Percentiles rank a stretch among this genome's conserved stretches.
Conservation (phyloP, 2,113 vertebrate species). For the Corvus moneduloides region DNA sequence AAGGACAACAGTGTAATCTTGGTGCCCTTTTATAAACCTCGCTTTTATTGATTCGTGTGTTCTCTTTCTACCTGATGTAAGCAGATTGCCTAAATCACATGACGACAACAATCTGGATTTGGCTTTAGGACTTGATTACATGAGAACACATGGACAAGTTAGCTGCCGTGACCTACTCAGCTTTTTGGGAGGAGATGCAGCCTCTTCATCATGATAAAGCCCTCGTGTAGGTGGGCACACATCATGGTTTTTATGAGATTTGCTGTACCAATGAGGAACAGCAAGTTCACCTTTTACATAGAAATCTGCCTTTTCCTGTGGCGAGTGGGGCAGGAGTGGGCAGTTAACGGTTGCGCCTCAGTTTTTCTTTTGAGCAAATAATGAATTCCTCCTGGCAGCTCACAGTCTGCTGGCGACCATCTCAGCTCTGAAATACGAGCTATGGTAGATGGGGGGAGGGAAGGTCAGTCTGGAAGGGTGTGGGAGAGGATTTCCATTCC, state of each 20-base stretch:
- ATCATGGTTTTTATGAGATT: background rate
- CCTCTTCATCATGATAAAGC: background rate
- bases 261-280: background rate
- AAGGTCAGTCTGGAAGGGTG: slow-evolving; percentile 1
- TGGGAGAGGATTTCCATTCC: slow-evolving; percentile 26
- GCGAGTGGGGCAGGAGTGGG: background rate
- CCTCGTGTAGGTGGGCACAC: rapidly evolving
- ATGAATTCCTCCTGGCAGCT: background rate
- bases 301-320: background rate
- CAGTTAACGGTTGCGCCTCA: background rate
- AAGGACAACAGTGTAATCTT: background rate
- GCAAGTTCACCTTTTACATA: background rate
- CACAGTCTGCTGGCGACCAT: background rate
- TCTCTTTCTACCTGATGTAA: background rate
- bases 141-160: background rate
- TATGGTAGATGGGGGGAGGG: background rate
- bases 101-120: background rate
- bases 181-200: background rate
- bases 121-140: background rate
- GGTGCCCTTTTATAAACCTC: background rate
- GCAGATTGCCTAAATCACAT: background rate
- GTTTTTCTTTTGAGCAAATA: slow-evolving; percentile 10
- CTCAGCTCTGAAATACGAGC: slow-evolving; percentile 47
- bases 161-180: background rate
- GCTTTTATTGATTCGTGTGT: background rate